Evolutionary conservation across 2,113 vertebrate species (phyloP), one percentile per base, ranked within the genome.

Genomic region (Holacanthus passer): DNA sequence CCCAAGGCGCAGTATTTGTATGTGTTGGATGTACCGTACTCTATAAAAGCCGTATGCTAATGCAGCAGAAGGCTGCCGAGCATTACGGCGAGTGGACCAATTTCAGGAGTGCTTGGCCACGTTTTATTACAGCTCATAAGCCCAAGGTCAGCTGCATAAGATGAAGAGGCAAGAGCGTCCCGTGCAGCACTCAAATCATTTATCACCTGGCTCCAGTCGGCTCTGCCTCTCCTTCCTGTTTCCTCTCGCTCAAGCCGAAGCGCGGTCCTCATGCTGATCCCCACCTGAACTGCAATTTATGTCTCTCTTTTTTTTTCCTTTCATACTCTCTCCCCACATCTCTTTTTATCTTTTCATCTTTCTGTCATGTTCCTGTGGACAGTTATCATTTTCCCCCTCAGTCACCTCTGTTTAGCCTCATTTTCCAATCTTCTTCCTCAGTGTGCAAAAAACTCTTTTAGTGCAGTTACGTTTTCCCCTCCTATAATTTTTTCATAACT

Each of bases 41-140:
- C 85, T 73, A 77, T 88, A 89, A 91, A 87, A 88, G 84, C 86
- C 5, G 68, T 92, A 93, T 90, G 92, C 91, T 91, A 92, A 93
- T 92, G 87, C 79, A 14, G 86, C 82, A 58, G 74, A 77, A 78
- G 47, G 81, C 78, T 77, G 89, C 79, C 48, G 80, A 88, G 83
- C 85, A 92, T 93, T 88, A 87, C 77, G 29, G 87, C 39, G 87
- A 94, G 89, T 88, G 93, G 91, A 94, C 89, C 94, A 91, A 94
- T 94, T 94, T 92, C 91, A 90, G 91, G 87, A 94, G 93, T 94
- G 94, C 91, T 92, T 87, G 92, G 92, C 86, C 76, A 90, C 91
- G 79, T 92, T 95, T 95, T 95, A 95, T 93, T 94, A 92, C 92
- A 88, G 91, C 94, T 94, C 93, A 92, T 95, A 94, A 95, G 93